Evolutionary conservation across 2,888 invertebrate genomes (phyloP).

Genomic region (Baronia brevicornis): DNA sequence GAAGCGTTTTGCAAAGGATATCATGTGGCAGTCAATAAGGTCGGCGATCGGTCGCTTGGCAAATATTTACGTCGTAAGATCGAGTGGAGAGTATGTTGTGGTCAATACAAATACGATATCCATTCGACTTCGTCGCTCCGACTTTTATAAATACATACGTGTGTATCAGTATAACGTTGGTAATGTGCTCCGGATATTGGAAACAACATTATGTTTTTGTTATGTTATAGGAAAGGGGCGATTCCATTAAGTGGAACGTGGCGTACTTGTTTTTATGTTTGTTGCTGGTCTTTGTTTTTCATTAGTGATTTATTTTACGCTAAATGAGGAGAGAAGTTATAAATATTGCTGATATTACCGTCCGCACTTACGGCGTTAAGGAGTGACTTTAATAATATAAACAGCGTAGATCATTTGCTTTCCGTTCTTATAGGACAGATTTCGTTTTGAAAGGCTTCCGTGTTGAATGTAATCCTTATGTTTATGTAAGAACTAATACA

Average conservation of each 20-base stretch:
- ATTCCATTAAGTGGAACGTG: constrained; percentile 13
- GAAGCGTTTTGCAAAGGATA: constrained; percentile 49
- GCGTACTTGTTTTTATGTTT: constrained; percentile 9
- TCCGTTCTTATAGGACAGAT: no score
- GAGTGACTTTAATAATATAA: no score
- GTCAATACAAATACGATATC: constrained; percentile 52
- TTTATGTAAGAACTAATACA: no score
- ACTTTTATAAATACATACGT: constrained; percentile 4
- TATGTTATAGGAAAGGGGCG: constrained; percentile 16
- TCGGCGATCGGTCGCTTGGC: constrained; percentile 49
- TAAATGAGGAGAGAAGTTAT: no score
- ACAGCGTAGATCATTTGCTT: no score
- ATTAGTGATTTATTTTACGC: no score
- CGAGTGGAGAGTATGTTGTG: constrained; percentile 37
- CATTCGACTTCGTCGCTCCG: constrained; percentile 13
- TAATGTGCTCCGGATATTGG: constrained; percentile 14
- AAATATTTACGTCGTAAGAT: constrained; percentile 58
- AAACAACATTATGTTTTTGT: constrained; percentile 12
- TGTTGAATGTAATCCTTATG: no score
- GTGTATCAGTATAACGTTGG: constrained; percentile 4
- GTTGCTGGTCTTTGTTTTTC: no score
- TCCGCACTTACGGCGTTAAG: no score
- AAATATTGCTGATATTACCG: no score
- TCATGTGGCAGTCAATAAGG: constrained; percentile 51
- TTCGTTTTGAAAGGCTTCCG: no score